These are phyloP conservation scores for Castor canadensis DNA, from an alignment of 2,113 vertebrate species.

Conservation along the genomic window DNA sequence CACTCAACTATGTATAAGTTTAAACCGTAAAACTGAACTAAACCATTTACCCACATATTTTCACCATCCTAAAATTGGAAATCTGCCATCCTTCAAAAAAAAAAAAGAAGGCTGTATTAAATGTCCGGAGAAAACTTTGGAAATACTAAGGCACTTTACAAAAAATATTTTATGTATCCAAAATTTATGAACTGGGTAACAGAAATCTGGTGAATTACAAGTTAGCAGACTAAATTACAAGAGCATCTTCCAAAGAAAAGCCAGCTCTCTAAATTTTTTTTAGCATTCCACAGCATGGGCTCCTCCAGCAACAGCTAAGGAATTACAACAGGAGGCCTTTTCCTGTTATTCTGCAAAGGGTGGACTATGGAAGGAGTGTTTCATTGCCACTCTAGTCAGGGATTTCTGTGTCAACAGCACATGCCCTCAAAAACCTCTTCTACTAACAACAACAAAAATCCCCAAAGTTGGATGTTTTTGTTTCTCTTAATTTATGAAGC, in stretches of 20 bases:
- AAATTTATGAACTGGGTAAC: neutral
- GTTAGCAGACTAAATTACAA: neutral
- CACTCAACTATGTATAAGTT: neutral
- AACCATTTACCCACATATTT: neutral
- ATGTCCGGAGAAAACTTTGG: neutral
- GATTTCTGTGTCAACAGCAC: slow-evolving; percentile 27
- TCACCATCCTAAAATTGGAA: neutral
- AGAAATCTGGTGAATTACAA: neutral
- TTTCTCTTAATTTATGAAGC: neutral
- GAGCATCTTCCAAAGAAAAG: neutral
- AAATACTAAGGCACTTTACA: slow-evolving; percentile 23
- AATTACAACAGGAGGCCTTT: slow-evolving; percentile 50
- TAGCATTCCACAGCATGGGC: neutral
- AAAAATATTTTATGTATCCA: neutral
- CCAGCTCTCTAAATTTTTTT: neutral
- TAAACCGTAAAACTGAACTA: neutral
- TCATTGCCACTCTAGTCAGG: neutral
- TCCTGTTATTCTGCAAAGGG: slow-evolving; percentile 63
- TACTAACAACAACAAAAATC: neutral
- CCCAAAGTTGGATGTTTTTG: neutral
- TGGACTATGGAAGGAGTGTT: neutral
- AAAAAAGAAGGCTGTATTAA: neutral
- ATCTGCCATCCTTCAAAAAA: neutral
- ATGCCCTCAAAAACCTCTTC: neutral
- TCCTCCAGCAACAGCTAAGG: slow-evolving; percentile 49